Evolutionary conservation across 2,888 invertebrate species (phyloP).

Genomic region (Catocala fraxini): DNA sequence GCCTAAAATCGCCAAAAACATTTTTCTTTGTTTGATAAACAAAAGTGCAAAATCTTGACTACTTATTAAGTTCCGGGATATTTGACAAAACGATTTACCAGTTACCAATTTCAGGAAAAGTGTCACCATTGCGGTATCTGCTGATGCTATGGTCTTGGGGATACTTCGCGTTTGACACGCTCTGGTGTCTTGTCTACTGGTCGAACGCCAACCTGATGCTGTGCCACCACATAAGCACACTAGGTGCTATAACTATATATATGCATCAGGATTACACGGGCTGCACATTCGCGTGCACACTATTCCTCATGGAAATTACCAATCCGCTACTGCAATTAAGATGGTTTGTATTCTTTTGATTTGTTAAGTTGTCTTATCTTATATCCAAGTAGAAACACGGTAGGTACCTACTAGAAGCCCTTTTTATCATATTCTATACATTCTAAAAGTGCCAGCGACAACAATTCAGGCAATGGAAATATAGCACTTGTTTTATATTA

Average conservation of each 20-base stretch:
- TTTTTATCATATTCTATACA: too few relatives aligned
- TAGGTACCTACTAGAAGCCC: too few relatives aligned
- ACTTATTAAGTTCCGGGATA: too few relatives aligned
- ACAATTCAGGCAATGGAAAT: too few relatives aligned
- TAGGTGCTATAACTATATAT: conserved; percentile 82
- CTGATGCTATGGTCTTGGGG: conserved; percentile 88
- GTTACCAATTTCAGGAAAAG: conserved; percentile 60
- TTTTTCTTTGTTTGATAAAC: too few relatives aligned
- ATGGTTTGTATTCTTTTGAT: conserved; percentile 77
- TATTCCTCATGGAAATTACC: conserved; percentile 88
- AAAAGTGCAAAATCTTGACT: too few relatives aligned
- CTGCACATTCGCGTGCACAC: conserved; percentile 84
- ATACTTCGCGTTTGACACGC: conserved; percentile 89
- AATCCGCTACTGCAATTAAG: conserved; percentile 89
- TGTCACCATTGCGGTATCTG: conserved; percentile 68
- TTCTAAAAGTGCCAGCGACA: too few relatives aligned
- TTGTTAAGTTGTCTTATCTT: too few relatives aligned
- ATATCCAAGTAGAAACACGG: too few relatives aligned
- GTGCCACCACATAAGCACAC: conserved; percentile 84
- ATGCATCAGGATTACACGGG: conserved; percentile 83
- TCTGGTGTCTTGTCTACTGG: conserved; percentile 87
- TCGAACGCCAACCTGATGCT: conserved; percentile 84
- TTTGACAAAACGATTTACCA: too few relatives aligned
- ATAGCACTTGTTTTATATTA: too few relatives aligned
- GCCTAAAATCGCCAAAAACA: too few relatives aligned